Evolutionary conservation across 2,113 vertebrate genomes (phyloP).

Genomic region (Elephantulus edwardii): DNA sequence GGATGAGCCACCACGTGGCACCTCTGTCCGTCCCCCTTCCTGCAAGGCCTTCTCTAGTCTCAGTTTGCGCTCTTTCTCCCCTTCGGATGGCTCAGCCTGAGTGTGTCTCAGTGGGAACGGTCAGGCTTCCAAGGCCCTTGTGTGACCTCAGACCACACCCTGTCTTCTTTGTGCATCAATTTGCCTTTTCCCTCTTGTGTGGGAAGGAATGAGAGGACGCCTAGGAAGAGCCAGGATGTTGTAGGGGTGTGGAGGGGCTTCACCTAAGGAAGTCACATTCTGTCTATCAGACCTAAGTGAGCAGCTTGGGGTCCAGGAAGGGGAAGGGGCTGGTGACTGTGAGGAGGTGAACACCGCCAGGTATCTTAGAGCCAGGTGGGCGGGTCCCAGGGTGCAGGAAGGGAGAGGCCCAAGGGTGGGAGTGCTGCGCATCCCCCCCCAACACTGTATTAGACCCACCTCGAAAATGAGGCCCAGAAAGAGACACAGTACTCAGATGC

Average conservation of each 20-base stretch:
- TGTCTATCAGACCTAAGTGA: not conserved
- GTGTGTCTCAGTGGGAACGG: not conserved
- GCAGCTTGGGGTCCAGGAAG: not conserved
- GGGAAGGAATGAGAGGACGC: not conserved
- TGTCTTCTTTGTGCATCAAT: slow-evolving; percentile 50
- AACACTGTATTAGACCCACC: not conserved
- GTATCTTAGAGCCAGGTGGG: slow-evolving; percentile 30
- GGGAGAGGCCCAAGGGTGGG: not conserved
- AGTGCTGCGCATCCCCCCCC: not conserved
- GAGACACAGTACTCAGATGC: slow-evolving; percentile 11
- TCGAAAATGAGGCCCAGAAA: not conserved
- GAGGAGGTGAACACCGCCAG: not conserved
- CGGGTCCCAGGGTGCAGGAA: slow-evolving; percentile 12
- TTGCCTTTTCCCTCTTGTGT: not conserved
- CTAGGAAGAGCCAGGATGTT: not conserved
- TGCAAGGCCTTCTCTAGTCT: not conserved
- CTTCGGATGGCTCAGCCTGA: not conserved
- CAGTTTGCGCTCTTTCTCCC: not conserved
- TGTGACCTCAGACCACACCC: slow-evolving; percentile 71
- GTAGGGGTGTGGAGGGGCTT: not conserved
- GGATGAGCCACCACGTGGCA: slow-evolving; percentile 66
- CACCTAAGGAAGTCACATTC: not conserved
- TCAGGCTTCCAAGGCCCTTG: not conserved
- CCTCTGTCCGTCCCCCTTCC: slow-evolving; percentile 4
- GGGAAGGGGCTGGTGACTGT: not conserved